phyloP scores from a whole-genome alignment of 1,140 invertebrate genomes.

The Elymnias hypermnestra region DNA sequence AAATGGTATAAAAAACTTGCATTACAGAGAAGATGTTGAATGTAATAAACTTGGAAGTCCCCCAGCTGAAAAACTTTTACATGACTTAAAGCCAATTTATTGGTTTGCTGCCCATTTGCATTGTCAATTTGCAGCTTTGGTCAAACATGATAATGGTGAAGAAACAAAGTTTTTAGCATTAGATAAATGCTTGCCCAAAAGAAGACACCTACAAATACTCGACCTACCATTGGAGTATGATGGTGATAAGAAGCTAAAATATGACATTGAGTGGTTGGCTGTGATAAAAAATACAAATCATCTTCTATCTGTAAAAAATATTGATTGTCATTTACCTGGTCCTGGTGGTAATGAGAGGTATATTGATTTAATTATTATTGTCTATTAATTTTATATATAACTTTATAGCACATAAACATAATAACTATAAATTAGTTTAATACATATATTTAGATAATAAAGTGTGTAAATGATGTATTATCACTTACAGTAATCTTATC shows the following conservation, averaged over 20 bases:
- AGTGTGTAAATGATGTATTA: too few species aligned
- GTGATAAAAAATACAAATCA: slow-evolving; percentile 93
- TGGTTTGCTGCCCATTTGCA: slow-evolving; percentile 99
- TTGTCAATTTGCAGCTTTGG: slow-evolving; percentile 94
- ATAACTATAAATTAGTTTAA: too few species aligned
- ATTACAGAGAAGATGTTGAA: slow-evolving; percentile 86
- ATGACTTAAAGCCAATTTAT: slow-evolving; percentile 87
- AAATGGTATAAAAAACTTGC: not conserved
- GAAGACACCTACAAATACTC: slow-evolving; percentile 85
- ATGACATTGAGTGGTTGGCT: slow-evolving; percentile 96
- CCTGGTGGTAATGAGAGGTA: slow-evolving; percentile 82
- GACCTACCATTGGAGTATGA: slow-evolving; percentile 75
- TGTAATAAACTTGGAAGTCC: slow-evolving; percentile 89
- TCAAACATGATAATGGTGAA: slow-evolving; percentile 79
- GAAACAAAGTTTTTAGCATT: slow-evolving; percentile 95
- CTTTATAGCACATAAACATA: not conserved
- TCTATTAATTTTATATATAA: too few species aligned
- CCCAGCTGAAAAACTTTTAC: slow-evolving; percentile 87
- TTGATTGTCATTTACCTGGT: slow-evolving; percentile 87
- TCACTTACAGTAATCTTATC: too few species aligned
- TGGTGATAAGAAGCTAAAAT: slow-evolving; percentile 79
- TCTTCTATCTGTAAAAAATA: slow-evolving; percentile 84
- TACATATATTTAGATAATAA: too few species aligned
- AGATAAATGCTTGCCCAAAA: slow-evolving; percentile 95
- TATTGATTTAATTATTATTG: too few species aligned